A percentile compares a stretch with the other conserved stretches of the same genome.
These are phyloP conservation scores for Lycocorax pyrrhopterus DNA, from an alignment of 2,113 vertebrate genomes.

Conservation along the genomic window DNA sequence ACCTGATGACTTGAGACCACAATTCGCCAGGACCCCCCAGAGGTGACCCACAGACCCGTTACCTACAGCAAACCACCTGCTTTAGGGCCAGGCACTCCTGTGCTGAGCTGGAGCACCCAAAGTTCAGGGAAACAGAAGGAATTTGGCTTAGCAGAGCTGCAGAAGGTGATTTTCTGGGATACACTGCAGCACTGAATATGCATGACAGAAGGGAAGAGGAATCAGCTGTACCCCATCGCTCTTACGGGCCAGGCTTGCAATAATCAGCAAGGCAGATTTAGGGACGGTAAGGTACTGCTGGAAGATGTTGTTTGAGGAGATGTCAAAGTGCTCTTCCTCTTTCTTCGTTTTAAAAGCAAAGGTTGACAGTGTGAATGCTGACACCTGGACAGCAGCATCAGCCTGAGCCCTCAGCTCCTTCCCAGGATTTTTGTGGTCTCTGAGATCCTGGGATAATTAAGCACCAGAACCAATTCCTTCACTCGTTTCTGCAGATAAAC, in stretches of 20 bases:
- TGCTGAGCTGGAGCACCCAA: not conserved
- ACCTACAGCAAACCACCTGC: not conserved
- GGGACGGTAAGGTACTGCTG: not conserved
- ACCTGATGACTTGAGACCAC: too few relatives aligned
- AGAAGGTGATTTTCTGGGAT: accelerated
- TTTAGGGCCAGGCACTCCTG: not conserved
- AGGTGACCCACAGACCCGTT: accelerated
- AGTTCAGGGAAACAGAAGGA: not conserved
- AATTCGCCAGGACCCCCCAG: accelerated
- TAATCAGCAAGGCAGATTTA: not conserved
- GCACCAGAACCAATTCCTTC: not conserved
- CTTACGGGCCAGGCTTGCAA: not conserved
- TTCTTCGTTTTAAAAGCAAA: not conserved
- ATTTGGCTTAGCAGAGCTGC: accelerated
- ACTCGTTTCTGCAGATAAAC: not conserved
- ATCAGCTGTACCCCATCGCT: not conserved
- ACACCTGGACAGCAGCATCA: not conserved
- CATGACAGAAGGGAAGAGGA: not conserved
- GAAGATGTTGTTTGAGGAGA: not conserved
- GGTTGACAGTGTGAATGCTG: accelerated
- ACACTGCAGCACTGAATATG: accelerated
- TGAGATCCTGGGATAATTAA: accelerated
- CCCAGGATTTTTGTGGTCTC: not conserved
- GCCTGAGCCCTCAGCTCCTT: not conserved
- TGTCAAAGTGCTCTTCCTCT: not conserved